These are phyloP conservation scores for Piprites chloris DNA, from an alignment of 2,113 vertebrate genomes.

Conservation along the genomic window DNA sequence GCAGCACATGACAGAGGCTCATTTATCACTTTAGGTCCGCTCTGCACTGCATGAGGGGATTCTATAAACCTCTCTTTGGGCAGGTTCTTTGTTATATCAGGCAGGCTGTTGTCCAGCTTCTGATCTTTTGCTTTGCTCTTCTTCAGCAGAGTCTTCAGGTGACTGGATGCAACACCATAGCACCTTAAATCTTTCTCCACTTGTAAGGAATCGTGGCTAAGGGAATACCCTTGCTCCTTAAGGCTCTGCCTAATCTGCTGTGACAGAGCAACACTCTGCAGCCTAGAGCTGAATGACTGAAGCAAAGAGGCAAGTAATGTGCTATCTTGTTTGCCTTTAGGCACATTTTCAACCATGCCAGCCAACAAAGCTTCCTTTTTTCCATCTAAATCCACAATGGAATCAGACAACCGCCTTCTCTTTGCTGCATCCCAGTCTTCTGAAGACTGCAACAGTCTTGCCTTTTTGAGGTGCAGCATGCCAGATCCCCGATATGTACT, in stretches of 20 bases:
- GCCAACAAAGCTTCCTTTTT: constrained; percentile 85
- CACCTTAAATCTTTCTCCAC: constrained; percentile 87
- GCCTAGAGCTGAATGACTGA: constrained; percentile 96
- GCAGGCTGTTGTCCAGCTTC: constrained; percentile 74
- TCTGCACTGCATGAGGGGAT: constrained; percentile 81
- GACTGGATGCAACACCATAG: constrained; percentile 90
- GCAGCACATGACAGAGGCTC: constrained; percentile 90
- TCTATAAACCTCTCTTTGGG: constrained; percentile 82
- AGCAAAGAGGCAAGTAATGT: constrained; percentile 95
- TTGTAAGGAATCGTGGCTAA: constrained; percentile 75
- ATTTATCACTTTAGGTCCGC: constrained; percentile 72
- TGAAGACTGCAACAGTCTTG: constrained; percentile 89
- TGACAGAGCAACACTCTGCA: constrained; percentile 93
- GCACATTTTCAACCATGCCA: constrained; percentile 84
- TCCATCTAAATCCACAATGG: constrained; percentile 83
- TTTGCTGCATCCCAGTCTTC: constrained; percentile 89
- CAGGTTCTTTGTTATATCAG: constrained; percentile 80
- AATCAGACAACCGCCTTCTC: constrained; percentile 81
- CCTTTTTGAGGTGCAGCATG: constrained; percentile 94
- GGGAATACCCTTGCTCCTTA: constrained; percentile 80
- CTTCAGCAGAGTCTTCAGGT: constrained; percentile 91
- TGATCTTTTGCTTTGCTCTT: constrained; percentile 91
- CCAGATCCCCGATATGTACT: constrained; percentile 79
- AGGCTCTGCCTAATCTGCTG: constrained; percentile 87
- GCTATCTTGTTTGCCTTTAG: constrained; percentile 91